Evolutionary conservation across 2,113 vertebrate species (phyloP), one percentile per base, ranked within the genome.

Genomic region (Tenebrosternarchus preto): DNA sequence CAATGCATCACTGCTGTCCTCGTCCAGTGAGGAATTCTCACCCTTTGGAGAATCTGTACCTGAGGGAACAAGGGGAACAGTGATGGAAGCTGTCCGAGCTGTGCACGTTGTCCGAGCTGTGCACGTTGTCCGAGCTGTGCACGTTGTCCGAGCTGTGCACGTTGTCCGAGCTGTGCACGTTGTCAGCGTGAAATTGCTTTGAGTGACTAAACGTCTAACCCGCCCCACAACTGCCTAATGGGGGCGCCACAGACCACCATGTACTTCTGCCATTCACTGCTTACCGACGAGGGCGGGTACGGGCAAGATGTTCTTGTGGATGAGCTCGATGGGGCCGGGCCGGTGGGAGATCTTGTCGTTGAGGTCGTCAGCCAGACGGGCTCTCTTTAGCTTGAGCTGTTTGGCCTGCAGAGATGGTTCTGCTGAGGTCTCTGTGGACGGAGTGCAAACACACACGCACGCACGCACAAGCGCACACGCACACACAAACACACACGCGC

Each of bases 361-460:
- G 88, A 99, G 97, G 89, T 99, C 96, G 76, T 99, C 97, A 0
- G 97, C 97, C 87, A 99, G 87, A 1, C 97, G 94, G 29, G 97
- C 97, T 88, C 97, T 90, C 89, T 99, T 99, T 77, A 99, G 92
- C 92, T 96, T 97, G 89, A 99, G 90, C 92, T 99, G 97, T 87
- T 97, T 99, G 82, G 97, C 97, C 92, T 99, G 97, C 82, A 99
- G 92, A 73, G 97, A 99, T 69, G 97, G 97, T 91, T 99, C 97
- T 33, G 96, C 97, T 2, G 95, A 97, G 56, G 97, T 99, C 88
- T 99, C 97, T 99, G 92, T 55, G n/a, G 36, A 36, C 33, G 50
- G 68, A n/a, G 74, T 50, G 84, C 20, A 24, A 11, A 6, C 8
- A 66, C 39, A 36, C n/a, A 55, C 83, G 93, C 92, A 93, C 93